Base-by-base conservation (phyloP, 2,888 invertebrate species). In the Eupithecia vulgata region DNA sequence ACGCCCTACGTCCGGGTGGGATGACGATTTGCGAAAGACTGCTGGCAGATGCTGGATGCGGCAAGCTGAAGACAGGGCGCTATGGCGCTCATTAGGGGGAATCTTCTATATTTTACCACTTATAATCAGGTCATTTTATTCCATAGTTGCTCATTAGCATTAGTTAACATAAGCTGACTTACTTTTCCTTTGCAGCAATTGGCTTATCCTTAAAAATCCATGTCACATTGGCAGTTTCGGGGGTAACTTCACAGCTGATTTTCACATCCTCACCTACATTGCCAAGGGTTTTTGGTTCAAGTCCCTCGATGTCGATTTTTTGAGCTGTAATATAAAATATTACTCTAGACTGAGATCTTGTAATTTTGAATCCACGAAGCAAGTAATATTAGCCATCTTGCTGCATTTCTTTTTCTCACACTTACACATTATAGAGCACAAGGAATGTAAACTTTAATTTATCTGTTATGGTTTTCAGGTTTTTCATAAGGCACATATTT, bases 121-220 rank as follows among this genome's bases (percentile, higher is more conserved):
- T 12, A 40, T 40, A 2, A 12, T 35, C 8, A 3, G 10, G 10
- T 1, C 10, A 10, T 40, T 2, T 37, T 12, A 37, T 40, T 42
- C 5, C 5, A 4, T 42, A 5, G 42, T 42, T 15, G 13, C 17
- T 17, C 17, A 17, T 42, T 17, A 30, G 30, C 35, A 35, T 35
- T 35, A 35, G 35, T 35, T 35, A 0, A 42, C 5, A 13, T 17
- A 42, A 34, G 35, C 35, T 48, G n/a, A 82, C 84, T 85, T 78
- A 94, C 94, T 89, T 80, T 10, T 85, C 73, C 34, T 78, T 78
- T 21, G 78, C 68, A 57, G 76, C 74, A 30, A 92, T 52, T 3
- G 81, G 81, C 52, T 82, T 77, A 15, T 85, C 87, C 2, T 90
- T 81, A 73, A 88, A 91, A 5, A 83, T 65, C 94, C 94, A 94